Percentiles rank a stretch among this genome's conserved stretches.
Evolutionary conservation across 2,797 vertebrate genomes (phyloP).

Genomic region (Sarcoramphus papa): DNA sequence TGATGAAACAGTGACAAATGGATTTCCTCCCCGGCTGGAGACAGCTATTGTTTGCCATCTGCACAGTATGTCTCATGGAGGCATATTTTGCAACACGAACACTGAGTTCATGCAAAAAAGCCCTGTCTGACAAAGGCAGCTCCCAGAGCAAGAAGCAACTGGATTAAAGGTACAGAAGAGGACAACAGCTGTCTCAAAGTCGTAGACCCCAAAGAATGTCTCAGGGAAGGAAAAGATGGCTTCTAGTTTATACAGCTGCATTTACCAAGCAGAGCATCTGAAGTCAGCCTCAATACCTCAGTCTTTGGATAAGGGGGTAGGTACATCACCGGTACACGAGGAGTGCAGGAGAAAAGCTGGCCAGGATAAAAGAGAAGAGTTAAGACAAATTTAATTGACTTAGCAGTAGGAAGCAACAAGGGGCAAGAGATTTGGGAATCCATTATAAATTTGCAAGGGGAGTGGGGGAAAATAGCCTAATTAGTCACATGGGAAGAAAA

Average conservation of each 20-base stretch:
- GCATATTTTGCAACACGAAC: neutral
- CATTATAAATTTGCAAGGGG: neutral
- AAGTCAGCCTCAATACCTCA: neutral
- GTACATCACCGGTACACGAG: neutral
- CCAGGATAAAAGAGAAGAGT: neutral
- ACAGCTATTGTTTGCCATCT: conserved; percentile 45
- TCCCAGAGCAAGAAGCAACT: neutral
- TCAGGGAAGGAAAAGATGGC: neutral
- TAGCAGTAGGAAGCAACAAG: neutral
- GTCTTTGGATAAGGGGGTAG: neutral
- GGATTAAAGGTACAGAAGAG: neutral
- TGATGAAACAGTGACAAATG: conserved; percentile 60
- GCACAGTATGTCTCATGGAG: neutral
- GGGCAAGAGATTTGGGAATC: neutral
- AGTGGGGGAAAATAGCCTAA: neutral
- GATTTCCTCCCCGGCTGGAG: conserved; percentile 30
- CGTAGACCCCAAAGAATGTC: neutral
- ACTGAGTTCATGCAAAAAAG: neutral
- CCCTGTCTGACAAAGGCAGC: neutral
- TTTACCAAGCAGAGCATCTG: neutral
- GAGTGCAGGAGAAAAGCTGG: neutral
- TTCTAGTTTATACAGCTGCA: neutral
- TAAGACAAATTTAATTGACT: neutral
- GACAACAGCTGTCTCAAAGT: neutral
- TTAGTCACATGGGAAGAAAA: neutral